Evolutionary conservation across 2,888 invertebrate genomes (phyloP).

Genomic region (Nomada ferruginata): DNA sequence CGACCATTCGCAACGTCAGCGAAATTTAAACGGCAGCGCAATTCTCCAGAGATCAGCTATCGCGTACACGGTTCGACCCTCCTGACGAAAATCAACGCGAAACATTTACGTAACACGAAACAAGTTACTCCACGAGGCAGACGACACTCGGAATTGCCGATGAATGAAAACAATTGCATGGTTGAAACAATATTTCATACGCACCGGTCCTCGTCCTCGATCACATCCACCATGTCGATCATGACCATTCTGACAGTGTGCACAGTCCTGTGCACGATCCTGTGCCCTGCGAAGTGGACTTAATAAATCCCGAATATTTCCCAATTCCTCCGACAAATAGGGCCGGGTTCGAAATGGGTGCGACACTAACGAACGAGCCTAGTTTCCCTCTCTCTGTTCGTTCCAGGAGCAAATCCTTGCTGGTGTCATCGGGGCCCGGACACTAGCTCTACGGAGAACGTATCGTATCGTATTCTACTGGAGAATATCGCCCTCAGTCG

Average conservation of each 20-base stretch:
- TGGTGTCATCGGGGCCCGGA: slow-evolving; percentile 11
- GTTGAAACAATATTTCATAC: slow-evolving; percentile 48
- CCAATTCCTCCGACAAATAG: too few relatives aligned
- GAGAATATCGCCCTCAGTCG: too few relatives aligned
- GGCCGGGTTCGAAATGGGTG: background rate
- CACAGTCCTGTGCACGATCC: background rate
- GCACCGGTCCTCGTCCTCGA: slow-evolving; percentile 82
- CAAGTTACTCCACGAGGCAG: background rate
- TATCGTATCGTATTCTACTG: too few relatives aligned
- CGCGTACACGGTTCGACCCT: background rate
- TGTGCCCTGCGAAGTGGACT: background rate
- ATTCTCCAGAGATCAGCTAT: background rate
- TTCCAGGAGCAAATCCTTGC: background rate
- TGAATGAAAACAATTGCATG: background rate
- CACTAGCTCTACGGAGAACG: background rate
- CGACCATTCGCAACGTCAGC: background rate
- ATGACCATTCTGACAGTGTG: slow-evolving; percentile 78
- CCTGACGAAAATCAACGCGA: slow-evolving; percentile 13
- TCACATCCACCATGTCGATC: slow-evolving; percentile 82
- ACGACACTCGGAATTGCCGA: background rate
- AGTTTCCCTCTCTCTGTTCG: background rate
- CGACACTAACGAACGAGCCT: background rate
- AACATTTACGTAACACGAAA: slow-evolving; percentile 49
- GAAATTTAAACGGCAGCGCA: background rate
- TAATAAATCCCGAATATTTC: background rate